These are phyloP conservation scores for Peromyscus eremicus DNA, from an alignment of 2,797 vertebrate species.

Conservation along the genomic window DNA sequence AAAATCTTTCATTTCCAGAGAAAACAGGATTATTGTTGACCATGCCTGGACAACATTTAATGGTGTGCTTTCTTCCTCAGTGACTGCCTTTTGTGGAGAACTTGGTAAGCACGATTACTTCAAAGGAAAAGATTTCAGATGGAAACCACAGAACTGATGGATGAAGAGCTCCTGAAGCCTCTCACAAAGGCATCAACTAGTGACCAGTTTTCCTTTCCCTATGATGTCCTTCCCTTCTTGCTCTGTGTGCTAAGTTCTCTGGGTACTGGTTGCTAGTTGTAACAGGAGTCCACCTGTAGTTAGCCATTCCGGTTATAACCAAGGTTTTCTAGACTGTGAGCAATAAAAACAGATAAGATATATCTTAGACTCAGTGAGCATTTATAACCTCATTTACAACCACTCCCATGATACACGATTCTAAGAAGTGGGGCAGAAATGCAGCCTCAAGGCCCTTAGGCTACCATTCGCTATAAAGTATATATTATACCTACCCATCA, in stretches of 20 bases:
- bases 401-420: background rate
- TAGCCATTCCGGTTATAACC: slow-evolving; percentile 9
- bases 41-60: slow-evolving; percentile 25
- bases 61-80: background rate
- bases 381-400: slow-evolving; percentile 42
- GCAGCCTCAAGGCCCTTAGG: background rate
- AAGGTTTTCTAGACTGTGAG: slow-evolving; percentile 8
- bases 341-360: slow-evolving; percentile 46
- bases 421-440: slow-evolving; percentile 44
- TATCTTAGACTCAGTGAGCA: slow-evolving; percentile 23
- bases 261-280: background rate
- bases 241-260: background rate
- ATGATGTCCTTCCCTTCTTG: background rate
- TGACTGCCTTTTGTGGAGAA: slow-evolving; percentile 40
- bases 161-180: background rate
- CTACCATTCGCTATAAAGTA: slow-evolving; percentile 42
- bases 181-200: background rate
- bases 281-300: background rate
- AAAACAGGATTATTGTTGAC: background rate
- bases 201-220: background rate
- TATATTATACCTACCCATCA: background rate
- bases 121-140: slow-evolving; percentile 16
- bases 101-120: background rate
- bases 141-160: background rate
- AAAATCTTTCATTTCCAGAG: background rate